These are phyloP conservation scores for Panthera tigris DNA, from an alignment of 2,113 vertebrate genomes.

Conservation along the genomic window DNA sequence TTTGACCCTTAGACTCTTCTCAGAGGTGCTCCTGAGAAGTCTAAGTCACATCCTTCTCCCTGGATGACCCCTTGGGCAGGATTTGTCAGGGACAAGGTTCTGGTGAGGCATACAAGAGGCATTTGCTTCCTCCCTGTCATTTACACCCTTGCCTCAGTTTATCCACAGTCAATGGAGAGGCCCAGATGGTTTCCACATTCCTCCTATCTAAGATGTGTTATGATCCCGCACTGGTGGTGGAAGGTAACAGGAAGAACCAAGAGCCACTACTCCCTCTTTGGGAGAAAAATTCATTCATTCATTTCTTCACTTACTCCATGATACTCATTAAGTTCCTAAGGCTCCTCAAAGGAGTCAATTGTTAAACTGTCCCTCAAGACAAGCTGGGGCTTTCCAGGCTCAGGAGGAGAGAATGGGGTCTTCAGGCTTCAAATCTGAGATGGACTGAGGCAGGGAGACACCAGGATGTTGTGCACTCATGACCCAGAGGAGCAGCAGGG, in stretches of 20 bases:
- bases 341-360: not conserved
- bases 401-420: not conserved
- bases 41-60: not conserved
- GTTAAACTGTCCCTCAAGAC: not conserved
- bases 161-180: not conserved
- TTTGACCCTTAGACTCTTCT: not conserved
- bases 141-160: not conserved
- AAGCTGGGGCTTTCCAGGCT: not conserved
- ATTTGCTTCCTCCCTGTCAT: not conserved
- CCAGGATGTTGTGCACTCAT: not conserved
- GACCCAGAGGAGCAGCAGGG: not conserved
- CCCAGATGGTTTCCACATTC: not conserved
- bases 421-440: rapidly evolving
- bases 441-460: not conserved
- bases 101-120: not conserved
- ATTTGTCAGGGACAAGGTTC: not conserved
- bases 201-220: not conserved
- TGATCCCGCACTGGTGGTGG: not conserved
- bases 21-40: not conserved
- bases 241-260: not conserved
- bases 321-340: not conserved
- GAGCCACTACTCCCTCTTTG: not conserved
- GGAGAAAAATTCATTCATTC: not conserved
- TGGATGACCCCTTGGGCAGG: not conserved
- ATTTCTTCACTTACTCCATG: not conserved